Percentiles rank a stretch among this genome's conserved stretches.
Conservation (phyloP, 2,113 vertebrate genomes). For the Hippocampus zosterae region DNA sequence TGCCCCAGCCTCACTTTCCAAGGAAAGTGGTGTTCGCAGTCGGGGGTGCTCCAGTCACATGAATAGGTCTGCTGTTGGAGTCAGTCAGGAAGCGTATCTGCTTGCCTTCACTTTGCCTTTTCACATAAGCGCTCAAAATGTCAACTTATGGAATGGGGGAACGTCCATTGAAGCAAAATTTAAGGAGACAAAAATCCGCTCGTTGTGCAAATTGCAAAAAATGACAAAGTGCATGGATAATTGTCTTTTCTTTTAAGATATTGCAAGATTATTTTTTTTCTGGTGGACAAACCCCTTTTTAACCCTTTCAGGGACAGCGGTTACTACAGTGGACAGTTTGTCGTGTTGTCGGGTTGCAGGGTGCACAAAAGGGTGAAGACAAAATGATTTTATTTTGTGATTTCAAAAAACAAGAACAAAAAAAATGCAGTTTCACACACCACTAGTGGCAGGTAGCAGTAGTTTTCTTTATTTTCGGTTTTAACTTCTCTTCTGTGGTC, state of each 20-base stretch:
- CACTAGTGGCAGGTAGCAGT: background rate
- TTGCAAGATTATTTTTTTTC: background rate
- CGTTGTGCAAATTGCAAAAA: background rate
- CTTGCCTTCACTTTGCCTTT: slow-evolving; percentile 22
- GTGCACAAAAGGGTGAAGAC: too few relatives aligned
- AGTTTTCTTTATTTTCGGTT: background rate
- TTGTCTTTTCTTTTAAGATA: background rate
- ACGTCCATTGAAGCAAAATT: background rate
- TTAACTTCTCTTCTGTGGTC: too few relatives aligned
- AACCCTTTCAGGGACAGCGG: background rate
- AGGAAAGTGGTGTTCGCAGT: slow-evolving; percentile 69
- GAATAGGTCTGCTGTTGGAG: slow-evolving; percentile 70
- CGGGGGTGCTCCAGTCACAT: slow-evolving; percentile 65
- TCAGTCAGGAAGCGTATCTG: slow-evolving; percentile 45
- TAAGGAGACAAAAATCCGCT: background rate
- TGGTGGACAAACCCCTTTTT: background rate
- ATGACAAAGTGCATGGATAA: background rate
- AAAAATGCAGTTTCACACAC: too few relatives aligned
- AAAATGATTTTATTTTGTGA: too few relatives aligned
- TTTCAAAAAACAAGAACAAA: too few relatives aligned
- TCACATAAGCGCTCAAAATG: background rate
- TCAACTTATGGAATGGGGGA: background rate
- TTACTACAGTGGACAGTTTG: too few relatives aligned
- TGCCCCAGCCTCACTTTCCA: slow-evolving; percentile 73
- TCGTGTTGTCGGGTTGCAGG: too few relatives aligned